Evolutionary conservation across 2,113 vertebrate genomes (phyloP).

Genomic region (Austrofundulus limnaeus): DNA sequence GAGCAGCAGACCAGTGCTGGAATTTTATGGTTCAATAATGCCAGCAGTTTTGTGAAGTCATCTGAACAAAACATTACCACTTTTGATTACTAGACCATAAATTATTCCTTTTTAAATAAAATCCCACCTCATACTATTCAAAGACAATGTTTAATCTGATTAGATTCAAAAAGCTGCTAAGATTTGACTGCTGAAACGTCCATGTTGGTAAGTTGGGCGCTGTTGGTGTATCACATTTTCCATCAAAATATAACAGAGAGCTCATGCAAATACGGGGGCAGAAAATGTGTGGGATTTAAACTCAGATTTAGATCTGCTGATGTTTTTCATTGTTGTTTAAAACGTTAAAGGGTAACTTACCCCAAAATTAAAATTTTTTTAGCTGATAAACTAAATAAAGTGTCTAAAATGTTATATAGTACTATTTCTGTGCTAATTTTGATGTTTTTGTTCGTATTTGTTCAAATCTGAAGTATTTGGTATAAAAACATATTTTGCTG

Average conservation of each 20-base stretch:
- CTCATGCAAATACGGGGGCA: not conserved
- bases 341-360: not conserved
- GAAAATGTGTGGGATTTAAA: not conserved
- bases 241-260: not conserved
- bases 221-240: not conserved
- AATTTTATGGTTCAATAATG: not conserved
- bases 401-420: too few relatives aligned
- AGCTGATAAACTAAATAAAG: too few relatives aligned
- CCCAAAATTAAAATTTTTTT: too few relatives aligned
- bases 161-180: not conserved
- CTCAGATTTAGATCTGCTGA: conserved; percentile 1
- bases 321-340: not conserved
- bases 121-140: not conserved
- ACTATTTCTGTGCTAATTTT: too few relatives aligned
- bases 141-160: conserved; percentile 4
- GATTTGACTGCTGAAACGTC: not conserved
- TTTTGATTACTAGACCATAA: not conserved
- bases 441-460: too few relatives aligned
- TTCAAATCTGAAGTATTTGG: too few relatives aligned
- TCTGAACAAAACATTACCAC: not conserved
- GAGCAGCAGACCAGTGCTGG: not conserved
- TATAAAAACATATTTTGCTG: too few relatives aligned
- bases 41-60: not conserved
- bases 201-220: not conserved
- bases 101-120: not conserved